Evolutionary conservation across 2,797 vertebrate species (phyloP).

Genomic region (Periparus ater): DNA sequence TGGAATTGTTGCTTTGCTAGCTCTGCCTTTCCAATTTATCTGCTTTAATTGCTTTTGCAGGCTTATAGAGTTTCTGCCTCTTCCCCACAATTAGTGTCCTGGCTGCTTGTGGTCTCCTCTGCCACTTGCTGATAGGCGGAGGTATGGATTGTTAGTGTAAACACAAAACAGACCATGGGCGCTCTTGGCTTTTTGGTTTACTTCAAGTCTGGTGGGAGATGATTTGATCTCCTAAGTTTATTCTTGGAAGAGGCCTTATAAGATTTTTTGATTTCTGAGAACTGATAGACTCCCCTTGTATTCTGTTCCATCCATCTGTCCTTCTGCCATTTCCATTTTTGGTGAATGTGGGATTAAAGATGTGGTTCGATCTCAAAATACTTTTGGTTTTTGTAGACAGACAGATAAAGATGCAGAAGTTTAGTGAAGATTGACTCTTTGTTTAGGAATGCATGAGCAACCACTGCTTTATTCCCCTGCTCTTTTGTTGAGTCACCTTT

Average conservation of each 20-base stretch:
- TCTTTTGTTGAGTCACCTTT: not conserved
- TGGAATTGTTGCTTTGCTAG: not conserved
- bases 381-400: not conserved
- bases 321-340: not conserved
- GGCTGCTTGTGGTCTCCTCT: not conserved
- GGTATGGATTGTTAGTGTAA: not conserved
- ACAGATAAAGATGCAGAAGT: not conserved
- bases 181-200: not conserved
- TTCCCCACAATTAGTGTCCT: not conserved
- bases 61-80: not conserved
- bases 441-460: not conserved
- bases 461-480: not conserved
- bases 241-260: slow-evolving; percentile 8
- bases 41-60: not conserved
- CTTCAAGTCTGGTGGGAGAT: not conserved
- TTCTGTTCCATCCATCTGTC: not conserved
- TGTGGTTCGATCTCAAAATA: not conserved
- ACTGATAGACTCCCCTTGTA: not conserved
- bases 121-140: not conserved
- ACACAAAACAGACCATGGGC: not conserved
- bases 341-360: not conserved
- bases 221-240: not conserved
- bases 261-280: slow-evolving; percentile 2
- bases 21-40: not conserved
- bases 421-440: not conserved